These are phyloP conservation scores for Chaetorhynchus papuensis DNA, from an alignment of 2,113 vertebrate species.

Conservation along the genomic window DNA sequence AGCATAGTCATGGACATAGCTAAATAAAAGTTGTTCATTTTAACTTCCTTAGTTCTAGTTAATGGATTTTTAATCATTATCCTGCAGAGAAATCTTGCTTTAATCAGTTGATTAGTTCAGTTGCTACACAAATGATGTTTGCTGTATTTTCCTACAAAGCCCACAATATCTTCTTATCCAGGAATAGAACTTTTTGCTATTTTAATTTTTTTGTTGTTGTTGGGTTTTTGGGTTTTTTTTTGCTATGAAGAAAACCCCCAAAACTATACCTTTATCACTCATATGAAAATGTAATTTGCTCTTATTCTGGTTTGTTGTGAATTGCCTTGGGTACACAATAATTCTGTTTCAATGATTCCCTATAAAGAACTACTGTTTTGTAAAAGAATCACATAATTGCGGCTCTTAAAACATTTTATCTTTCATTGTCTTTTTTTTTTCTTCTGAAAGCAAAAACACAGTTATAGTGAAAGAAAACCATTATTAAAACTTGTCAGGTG, in stretches of 20 bases:
- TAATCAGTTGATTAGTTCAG: background rate
- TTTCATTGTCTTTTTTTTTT: constrained; percentile 29
- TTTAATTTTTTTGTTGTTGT: background rate
- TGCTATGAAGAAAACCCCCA: background rate
- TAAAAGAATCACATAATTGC: constrained; percentile 59
- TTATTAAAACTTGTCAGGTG: constrained; percentile 50
- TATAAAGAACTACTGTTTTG: background rate
- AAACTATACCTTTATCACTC: background rate
- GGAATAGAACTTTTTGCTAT: background rate
- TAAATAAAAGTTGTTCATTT: background rate
- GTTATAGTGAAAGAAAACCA: constrained; percentile 47
- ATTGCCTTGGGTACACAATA: background rate
- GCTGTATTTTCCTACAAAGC: background rate
- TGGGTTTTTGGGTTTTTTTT: background rate
- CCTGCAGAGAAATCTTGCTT: background rate
- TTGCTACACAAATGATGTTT: background rate
- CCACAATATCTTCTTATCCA: background rate
- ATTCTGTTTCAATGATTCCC: background rate
- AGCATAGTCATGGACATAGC: background rate
- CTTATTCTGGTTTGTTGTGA: background rate
- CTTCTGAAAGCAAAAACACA: constrained; percentile 45
- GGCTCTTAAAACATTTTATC: constrained; percentile 27
- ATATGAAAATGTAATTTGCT: background rate
- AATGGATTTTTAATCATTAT: background rate
- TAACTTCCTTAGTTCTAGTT: background rate